Evolutionary conservation across 2,888 invertebrate species (phyloP), one percentile per base, ranked within the genome.

Genomic region (Heliconius aoede): DNA sequence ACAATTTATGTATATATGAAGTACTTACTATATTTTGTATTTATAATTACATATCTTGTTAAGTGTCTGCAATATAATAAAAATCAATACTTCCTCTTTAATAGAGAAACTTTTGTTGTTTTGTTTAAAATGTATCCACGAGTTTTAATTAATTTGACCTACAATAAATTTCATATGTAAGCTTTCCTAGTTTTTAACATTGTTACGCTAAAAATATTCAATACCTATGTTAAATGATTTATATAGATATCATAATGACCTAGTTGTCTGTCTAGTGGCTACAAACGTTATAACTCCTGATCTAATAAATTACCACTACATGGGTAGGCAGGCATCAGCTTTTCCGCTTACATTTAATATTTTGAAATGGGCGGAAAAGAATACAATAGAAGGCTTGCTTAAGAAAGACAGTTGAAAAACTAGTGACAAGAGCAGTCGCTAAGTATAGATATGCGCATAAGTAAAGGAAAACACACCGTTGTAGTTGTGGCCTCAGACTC

Each of bases 91-190:
- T 26, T 68, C 46, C 28, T 11, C 11, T 68, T 68, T 46, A 9
- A 4, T 11, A n/a, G 68, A 15, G 21, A 28, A 28, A 28, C 18
- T 28, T 68, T 51, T 28, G 11, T 28, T 26, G 46, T 28, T 46
- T 40, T 24, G 24, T 46, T 46, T 68, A 26, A 67, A 67, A 21
- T 26, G 26, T 51, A 46, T 68, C 18, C 21, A 68, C 11, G 28
- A 26, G 46, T 68, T 13, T 68, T 21, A 46, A 46, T 67, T 28
- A 67, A 46, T 46, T 46, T 46, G 46, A 67, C 67, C 15, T 67
- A 67, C n/a, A 46, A 36, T 67, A 5, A 21, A 46, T 15, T 26
- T 40, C 1, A 40, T 67, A 26, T 40, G 24, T 67, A 62, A 62
- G 9, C 62, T 62, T 62, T 30, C 8, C 30, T 28, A 30, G 30